Evolutionary conservation across 1,140 invertebrate species (phyloP).

Genomic region (Onthophagus taurus): DNA sequence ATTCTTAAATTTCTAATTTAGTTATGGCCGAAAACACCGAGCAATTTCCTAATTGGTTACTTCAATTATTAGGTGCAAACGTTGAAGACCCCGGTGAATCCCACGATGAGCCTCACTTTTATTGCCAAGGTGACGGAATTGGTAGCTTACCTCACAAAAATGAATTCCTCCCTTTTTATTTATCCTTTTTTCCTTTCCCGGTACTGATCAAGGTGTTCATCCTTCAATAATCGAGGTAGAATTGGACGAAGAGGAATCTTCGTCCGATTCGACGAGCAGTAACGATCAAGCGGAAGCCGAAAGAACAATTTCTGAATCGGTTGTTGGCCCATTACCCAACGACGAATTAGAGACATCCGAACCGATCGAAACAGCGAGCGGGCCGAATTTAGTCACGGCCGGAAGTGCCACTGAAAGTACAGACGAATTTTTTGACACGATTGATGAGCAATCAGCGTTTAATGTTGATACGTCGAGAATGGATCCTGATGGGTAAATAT

Average conservation of each 20-base stretch:
- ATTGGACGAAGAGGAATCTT: constrained; percentile 25
- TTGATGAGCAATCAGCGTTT: constrained; percentile 9
- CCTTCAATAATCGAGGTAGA: constrained; percentile 31
- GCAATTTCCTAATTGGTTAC: constrained; percentile 33
- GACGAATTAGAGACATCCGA: constrained; percentile 7
- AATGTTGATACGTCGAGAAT: background rate
- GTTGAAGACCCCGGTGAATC: constrained; percentile 16
- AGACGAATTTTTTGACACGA: constrained; percentile 14
- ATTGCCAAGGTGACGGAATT: constrained; percentile 35
- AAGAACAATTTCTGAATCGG: constrained; percentile 14
- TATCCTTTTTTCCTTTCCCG: background rate
- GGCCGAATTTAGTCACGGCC: background rate
- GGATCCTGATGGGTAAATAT: background rate
- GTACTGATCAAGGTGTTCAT: constrained; percentile 27
- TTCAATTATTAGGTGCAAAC: constrained; percentile 30
- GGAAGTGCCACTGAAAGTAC: constrained; percentile 8
- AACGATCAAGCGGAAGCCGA: constrained; percentile 18
- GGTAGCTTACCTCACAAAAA: constrained; percentile 20
- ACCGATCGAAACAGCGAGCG: background rate
- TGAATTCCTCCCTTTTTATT: constrained; percentile 5
- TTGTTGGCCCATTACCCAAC: constrained; percentile 13
- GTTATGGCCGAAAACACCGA: constrained; percentile 11
- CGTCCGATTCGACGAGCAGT: constrained; percentile 19
- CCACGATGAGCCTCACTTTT: constrained; percentile 30
- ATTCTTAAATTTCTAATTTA: background rate